phyloP scores from a whole-genome alignment of 2,113 vertebrate species.

The Vombatus ursinus region DNA sequence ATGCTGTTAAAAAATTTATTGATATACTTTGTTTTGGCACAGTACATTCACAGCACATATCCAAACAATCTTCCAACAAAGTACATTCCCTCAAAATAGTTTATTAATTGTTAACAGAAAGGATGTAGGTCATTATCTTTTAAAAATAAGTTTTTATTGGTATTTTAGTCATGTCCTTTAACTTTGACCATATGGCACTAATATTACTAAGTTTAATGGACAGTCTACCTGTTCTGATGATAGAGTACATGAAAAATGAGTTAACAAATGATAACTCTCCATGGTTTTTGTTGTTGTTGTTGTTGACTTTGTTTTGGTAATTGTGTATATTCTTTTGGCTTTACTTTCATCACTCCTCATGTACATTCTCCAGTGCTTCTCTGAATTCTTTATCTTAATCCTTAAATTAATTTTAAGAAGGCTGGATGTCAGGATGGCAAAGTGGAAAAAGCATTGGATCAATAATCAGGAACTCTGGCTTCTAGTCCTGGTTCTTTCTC shows the following conservation, averaged over 20 bases:
- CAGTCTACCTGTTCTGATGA: neutral
- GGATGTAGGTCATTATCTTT: neutral
- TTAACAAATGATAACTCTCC: neutral
- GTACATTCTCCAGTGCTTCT: neutral
- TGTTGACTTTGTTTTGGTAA: neutral
- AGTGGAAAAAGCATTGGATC: neutral
- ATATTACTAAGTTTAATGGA: neutral
- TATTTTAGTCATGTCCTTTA: neutral
- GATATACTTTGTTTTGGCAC: neutral
- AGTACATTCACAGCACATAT: neutral
- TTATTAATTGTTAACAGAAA: neutral
- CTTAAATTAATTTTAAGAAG: neutral
- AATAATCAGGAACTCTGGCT: neutral
- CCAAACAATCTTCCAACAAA: neutral
- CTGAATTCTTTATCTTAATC: neutral
- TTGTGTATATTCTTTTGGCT: neutral
- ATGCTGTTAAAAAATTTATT: neutral
- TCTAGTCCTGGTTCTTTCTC: neutral
- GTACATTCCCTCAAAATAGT: neutral
- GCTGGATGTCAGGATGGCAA: neutral
- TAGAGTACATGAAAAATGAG: neutral
- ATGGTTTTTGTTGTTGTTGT: neutral
- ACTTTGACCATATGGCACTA: neutral
- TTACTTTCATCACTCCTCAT: neutral
- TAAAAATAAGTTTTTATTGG: neutral